Percentiles rank a stretch among this genome's conserved stretches.
Evolutionary conservation across 2,113 vertebrate genomes (phyloP).

Genomic region (Nymphicus hollandicus): DNA sequence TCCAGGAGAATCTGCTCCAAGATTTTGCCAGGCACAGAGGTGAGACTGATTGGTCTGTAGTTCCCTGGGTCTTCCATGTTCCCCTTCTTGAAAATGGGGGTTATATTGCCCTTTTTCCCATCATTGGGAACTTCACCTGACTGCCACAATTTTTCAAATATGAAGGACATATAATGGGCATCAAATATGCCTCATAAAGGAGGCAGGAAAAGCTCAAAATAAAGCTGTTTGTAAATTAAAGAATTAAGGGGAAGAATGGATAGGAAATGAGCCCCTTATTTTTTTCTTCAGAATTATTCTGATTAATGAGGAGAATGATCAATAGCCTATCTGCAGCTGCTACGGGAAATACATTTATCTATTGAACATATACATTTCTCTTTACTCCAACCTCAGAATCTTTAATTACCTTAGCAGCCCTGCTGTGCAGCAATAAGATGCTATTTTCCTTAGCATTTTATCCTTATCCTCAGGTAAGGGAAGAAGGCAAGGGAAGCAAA

Average conservation of each 20-base stretch:
- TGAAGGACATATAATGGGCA: too few relatives aligned
- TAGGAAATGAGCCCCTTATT: slow-evolving; percentile 55
- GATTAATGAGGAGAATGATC: slow-evolving; percentile 47
- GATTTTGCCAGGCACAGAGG: too few relatives aligned
- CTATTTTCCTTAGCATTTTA: background rate
- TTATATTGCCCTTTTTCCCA: too few relatives aligned
- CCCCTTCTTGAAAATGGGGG: too few relatives aligned
- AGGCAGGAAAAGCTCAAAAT: slow-evolving; percentile 63
- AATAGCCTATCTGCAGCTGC: slow-evolving; percentile 24
- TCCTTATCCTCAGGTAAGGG: background rate
- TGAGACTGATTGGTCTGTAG: too few relatives aligned
- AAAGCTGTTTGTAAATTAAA: slow-evolving; percentile 55
- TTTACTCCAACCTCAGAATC: background rate
- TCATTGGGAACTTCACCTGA: too few relatives aligned
- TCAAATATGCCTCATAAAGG: slow-evolving; percentile 53
- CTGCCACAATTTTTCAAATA: too few relatives aligned
- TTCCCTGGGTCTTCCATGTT: too few relatives aligned
- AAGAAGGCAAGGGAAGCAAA: background rate
- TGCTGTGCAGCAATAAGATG: background rate
- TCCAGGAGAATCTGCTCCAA: too few relatives aligned
- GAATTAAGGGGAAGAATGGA: slow-evolving; percentile 39
- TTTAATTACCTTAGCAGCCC: background rate
- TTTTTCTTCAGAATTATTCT: slow-evolving; percentile 52
- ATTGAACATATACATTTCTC: background rate
- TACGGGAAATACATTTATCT: background rate